Conservation (phyloP, 2,888 invertebrate species). For the Exephanes ischioxanthus region DNA sequence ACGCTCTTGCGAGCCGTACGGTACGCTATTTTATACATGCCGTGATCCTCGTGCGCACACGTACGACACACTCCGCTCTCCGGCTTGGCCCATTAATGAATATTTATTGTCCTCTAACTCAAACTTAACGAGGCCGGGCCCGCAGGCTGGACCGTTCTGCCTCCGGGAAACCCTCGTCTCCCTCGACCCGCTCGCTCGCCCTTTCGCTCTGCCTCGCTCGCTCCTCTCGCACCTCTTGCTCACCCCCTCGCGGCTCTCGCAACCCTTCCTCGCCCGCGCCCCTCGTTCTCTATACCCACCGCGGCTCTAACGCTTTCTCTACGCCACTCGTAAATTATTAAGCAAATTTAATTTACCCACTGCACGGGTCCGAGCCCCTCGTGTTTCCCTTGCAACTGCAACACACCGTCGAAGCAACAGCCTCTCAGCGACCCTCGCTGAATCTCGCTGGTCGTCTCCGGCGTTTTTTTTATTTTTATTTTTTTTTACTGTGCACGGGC, state of each 20-base stretch:
- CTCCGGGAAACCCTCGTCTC: constrained; percentile 33
- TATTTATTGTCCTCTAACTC: constrained; percentile 82
- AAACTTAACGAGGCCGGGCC: constrained; percentile 78
- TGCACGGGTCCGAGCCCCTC: constrained; percentile 59
- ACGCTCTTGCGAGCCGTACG: neutral
- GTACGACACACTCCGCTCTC: constrained; percentile 68
- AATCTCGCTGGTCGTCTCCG: constrained; percentile 73
- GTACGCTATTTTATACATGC: constrained; percentile 43
- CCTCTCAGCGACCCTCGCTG: constrained; percentile 74
- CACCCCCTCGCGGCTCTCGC: neutral
- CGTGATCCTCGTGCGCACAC: constrained; percentile 57
- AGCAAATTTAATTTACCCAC: constrained; percentile 78
- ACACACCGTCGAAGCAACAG: constrained; percentile 33
- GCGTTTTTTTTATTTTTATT: neutral
- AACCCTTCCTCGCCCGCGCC: constrained; percentile 11
- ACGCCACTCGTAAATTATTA: constrained; percentile 77
- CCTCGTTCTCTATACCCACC: constrained; percentile 35
- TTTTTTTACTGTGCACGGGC: neutral
- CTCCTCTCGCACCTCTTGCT: constrained; percentile 5
- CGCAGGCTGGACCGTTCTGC: constrained; percentile 58
- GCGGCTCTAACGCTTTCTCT: constrained; percentile 35
- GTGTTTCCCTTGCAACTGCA: constrained; percentile 54
- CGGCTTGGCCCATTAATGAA: constrained; percentile 79
- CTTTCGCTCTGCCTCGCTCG: constrained; percentile 31
- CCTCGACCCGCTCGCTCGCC: constrained; percentile 26